Base-by-base conservation (phyloP, 2,797 vertebrate genomes). In the Microchirus variegatus region DNA sequence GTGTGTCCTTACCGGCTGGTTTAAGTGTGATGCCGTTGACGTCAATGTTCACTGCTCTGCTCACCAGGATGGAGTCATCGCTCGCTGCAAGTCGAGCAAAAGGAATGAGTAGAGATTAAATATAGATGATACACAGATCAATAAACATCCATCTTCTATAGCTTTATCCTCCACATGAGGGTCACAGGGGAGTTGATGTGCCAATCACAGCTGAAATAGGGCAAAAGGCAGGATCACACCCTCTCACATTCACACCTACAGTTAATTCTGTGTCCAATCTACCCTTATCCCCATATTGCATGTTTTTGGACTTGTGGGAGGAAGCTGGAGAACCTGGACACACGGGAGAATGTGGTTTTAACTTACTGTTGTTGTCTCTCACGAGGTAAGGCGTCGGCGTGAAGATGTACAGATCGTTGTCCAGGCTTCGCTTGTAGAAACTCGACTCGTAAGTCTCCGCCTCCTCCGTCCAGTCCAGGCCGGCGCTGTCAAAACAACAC, bases 341-440 rank as follows among this genome's bases (percentile, higher is more conserved):
- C 26, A 49, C 31, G 42, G 6, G 6, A 5, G 9, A 40, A 13
- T 16, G 19, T 5, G 37, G 18, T 7, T 49, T 47, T 69, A 7
- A 76, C 85, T 75, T 45, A 91, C 86, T 13, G 41, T 86, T 13
- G 41, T 86, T 88, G 2, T 84, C 67, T 42, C 49, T 74, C 0
- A 55, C 13, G 1, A 10, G 14, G 54, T 70, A 94, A 51, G 91
- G 93, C 0, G 94, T 93, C n/a, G 97, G 95, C 43, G 95, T 97
- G 82, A 98, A 96, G 82, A 99, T 91, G 78, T 98, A 99, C 73
- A 96, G 88, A 69, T 96, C 94, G 15, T 97, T 99, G 87, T 99
- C 97, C 76, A 99, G 89, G 77, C 95, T 97, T 43, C 97, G 88
- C 77, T 98, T 99, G 75, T 99, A 99, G 90, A 95, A 97, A 85